These are phyloP conservation scores for Heliocidaris tuberculata DNA, from an alignment of 35 echinoderm and acorn worm species.

Conservation along the genomic window DNA sequence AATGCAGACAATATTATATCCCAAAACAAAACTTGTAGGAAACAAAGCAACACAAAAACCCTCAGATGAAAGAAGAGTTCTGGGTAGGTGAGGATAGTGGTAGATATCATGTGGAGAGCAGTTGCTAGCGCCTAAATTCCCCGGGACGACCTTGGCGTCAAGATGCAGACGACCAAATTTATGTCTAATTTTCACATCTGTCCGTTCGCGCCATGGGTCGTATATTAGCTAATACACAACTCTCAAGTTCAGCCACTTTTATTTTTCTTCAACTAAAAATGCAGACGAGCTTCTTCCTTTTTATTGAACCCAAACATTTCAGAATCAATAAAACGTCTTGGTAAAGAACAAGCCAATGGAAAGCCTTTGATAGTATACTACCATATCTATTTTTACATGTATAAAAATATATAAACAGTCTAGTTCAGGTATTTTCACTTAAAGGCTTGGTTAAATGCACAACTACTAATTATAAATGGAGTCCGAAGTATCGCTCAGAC, in stretches of 20 bases:
- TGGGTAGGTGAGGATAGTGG: background rate
- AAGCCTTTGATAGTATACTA: too few species aligned
- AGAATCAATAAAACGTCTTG: background rate
- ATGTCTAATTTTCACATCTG: conserved; percentile 49
- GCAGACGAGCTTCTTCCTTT: background rate
- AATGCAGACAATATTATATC: too few species aligned
- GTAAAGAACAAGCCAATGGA: too few species aligned
- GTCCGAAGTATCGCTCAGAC: too few species aligned
- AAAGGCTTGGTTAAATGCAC: too few species aligned
- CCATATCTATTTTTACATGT: too few species aligned
- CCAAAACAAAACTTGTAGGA: too few species aligned
- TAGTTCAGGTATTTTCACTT: too few species aligned
- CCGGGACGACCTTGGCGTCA: conserved; percentile 39
- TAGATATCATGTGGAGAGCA: conserved; percentile 8
- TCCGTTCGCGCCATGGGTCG: conserved; percentile 30
- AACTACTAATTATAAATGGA: too few species aligned
- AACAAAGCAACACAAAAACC: background rate
- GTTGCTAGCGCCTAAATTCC: background rate
- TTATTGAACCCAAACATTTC: background rate
- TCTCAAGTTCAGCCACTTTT: background rate
- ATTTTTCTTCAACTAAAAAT: background rate
- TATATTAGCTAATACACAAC: background rate
- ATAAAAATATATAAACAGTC: too few species aligned
- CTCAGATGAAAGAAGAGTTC: background rate
- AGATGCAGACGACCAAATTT: conserved; percentile 28